A percentile compares a stretch with the other conserved stretches of the same genome.
Conservation (phyloP, 1,140 invertebrate species). For the Rhagoletis pomonella region DNA sequence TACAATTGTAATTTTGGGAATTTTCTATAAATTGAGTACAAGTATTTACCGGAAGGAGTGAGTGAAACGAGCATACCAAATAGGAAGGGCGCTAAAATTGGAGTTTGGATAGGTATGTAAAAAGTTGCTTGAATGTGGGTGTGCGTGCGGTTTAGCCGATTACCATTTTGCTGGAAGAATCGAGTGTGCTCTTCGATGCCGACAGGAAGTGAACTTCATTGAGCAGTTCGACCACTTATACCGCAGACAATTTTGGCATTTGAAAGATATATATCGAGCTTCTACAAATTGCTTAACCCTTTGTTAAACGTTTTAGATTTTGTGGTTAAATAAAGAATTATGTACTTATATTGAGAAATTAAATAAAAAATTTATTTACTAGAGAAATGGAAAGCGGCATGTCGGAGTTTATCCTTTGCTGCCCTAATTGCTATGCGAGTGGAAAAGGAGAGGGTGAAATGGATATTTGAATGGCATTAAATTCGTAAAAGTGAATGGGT, state of each 20-base stretch:
- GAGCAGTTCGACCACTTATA: slow-evolving; percentile 6
- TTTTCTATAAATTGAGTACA: background rate
- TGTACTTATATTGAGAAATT: too few species aligned
- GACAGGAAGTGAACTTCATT: slow-evolving; percentile 22
- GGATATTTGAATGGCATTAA: too few species aligned
- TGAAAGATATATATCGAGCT: background rate
- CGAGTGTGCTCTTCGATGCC: background rate
- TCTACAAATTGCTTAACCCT: background rate
- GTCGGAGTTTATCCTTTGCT: too few species aligned
- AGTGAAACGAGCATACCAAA: background rate
- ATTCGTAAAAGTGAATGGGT: too few species aligned
- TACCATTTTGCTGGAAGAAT: background rate
- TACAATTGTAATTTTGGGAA: background rate
- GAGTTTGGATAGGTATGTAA: background rate
- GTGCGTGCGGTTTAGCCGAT: background rate
- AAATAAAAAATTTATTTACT: too few species aligned
- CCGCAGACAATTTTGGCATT: background rate
- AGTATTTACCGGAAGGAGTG: background rate
- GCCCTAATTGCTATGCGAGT: too few species aligned
- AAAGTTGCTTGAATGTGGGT: background rate
- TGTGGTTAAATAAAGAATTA: slow-evolving; percentile 33
- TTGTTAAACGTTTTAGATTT: background rate
- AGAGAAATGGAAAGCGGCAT: too few species aligned
- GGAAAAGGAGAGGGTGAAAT: too few species aligned
- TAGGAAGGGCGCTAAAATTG: background rate